These are phyloP conservation scores for Odontocolon sp. DNA, from an alignment of 2,888 invertebrate genomes.

Conservation along the genomic window DNA sequence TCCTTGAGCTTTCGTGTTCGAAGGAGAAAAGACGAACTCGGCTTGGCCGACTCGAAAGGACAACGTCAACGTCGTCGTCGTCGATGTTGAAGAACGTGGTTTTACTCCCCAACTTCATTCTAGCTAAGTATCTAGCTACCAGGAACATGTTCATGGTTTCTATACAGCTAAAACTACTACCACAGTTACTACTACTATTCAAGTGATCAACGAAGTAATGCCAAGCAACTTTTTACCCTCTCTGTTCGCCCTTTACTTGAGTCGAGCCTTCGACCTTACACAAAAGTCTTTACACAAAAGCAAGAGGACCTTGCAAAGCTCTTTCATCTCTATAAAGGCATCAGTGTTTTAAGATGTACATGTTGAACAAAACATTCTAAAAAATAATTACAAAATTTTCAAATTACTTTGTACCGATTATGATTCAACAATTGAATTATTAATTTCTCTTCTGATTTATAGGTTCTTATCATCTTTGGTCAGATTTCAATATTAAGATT, in stretches of 20 bases:
- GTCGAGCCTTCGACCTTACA: too few species aligned
- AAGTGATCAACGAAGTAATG: slow-evolving; percentile 28
- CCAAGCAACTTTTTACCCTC: slow-evolving; percentile 37
- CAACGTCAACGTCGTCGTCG: slow-evolving; percentile 17
- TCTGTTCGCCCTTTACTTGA: neutral
- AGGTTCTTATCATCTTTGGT: neutral
- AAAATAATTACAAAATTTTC: neutral
- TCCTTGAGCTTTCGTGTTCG: neutral
- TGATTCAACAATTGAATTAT: neutral
- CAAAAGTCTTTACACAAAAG: slow-evolving; percentile 11
- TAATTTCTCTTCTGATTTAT: slow-evolving; percentile 12
- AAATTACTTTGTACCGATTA: too few species aligned
- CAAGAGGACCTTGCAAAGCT: slow-evolving; percentile 23
- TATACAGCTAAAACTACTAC: neutral
- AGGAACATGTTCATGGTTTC: slow-evolving; percentile 15
- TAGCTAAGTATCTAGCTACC: slow-evolving; percentile 1
- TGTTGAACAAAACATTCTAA: neutral
- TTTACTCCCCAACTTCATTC: slow-evolving; percentile 10
- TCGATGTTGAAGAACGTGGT: slow-evolving; percentile 17
- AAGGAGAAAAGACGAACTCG: slow-evolving; percentile 4
- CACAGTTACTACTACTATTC: neutral
- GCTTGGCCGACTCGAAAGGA: neutral
- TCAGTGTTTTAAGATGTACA: slow-evolving; percentile 1
- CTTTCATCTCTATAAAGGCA: neutral
- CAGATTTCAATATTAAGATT: slow-evolving; percentile 29